These are phyloP conservation scores for Falco rusticolus DNA, from an alignment of 2,797 vertebrate genomes.

Conservation along the genomic window DNA sequence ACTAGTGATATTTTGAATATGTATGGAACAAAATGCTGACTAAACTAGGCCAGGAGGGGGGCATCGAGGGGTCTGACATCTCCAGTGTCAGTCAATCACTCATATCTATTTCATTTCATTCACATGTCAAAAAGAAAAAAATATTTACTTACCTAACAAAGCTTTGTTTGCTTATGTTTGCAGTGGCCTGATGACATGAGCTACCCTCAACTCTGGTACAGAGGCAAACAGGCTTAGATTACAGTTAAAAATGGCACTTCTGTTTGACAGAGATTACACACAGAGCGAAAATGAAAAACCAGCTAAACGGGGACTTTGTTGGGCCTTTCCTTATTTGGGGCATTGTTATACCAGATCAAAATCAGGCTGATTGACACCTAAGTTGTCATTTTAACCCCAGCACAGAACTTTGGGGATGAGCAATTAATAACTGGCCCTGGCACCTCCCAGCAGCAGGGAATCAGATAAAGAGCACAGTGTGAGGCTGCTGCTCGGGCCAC, in stretches of 20 bases:
- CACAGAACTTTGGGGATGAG: neutral
- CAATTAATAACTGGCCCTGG: conserved; percentile 4
- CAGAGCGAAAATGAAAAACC: neutral
- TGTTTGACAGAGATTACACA: conserved; percentile 55
- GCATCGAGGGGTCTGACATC: neutral
- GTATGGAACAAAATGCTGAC: conserved; percentile 23
- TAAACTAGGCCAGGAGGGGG: neutral
- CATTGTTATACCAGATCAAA: conserved; percentile 34
- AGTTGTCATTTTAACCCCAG: conserved; percentile 42
- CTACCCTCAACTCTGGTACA: neutral
- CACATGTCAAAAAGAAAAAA: conserved; percentile 21
- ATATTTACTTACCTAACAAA: conserved; percentile 43
- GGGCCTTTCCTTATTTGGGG: neutral
- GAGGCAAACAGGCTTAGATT: conserved; percentile 28
- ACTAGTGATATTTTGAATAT: neutral
- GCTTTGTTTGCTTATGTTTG: neutral
- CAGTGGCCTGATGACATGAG: conserved; percentile 39
- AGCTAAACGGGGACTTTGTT: neutral
- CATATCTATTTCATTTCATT: conserved; percentile 41
- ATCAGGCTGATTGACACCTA: conserved; percentile 44
- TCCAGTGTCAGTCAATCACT: conserved; percentile 10
- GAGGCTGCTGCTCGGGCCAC: neutral
- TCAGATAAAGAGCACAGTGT: neutral
- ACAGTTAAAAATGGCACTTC: conserved; percentile 28
- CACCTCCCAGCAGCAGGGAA: neutral